Evolutionary conservation across 2,888 invertebrate genomes (phyloP).

Genomic region (Tuberolachnus salignus): DNA sequence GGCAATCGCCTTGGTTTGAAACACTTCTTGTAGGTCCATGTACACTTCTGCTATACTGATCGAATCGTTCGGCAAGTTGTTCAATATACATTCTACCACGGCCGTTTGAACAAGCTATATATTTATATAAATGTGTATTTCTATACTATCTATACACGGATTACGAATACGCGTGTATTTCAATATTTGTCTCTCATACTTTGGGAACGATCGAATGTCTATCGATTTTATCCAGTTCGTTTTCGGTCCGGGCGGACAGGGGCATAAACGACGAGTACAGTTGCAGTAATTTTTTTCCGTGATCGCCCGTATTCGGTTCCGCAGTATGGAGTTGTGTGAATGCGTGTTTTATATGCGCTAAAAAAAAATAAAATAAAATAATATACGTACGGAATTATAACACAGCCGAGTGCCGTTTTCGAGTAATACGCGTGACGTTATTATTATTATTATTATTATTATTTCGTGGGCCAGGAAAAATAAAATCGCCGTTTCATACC

Average conservation of each 20-base stretch:
- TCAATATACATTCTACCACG: neutral
- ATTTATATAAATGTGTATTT: neutral
- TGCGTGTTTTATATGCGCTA: neutral
- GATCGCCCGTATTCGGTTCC: conserved; percentile 1
- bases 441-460: no score
- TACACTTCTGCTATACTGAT: neutral
- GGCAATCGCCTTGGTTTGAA: conserved; percentile 11
- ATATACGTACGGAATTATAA: no score
- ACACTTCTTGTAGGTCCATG: conserved; percentile 31
- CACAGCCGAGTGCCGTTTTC: no score
- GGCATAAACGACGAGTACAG: conserved; percentile 31
- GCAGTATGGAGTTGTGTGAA: neutral
- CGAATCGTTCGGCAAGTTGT: neutral
- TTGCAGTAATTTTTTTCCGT: neutral
- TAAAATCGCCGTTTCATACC: conserved; percentile 18
- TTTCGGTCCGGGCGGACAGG: neutral
- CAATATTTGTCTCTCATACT: conserved; percentile 2
- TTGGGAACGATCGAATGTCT: conserved; percentile 7
- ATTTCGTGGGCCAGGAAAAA: neutral
- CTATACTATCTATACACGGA: no score
- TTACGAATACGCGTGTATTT: no score
- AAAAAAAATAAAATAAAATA: neutral
- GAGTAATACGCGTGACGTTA: no score
- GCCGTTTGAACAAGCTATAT: conserved; percentile 4
- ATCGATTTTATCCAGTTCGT: conserved; percentile 17